Base-by-base conservation (phyloP, 2,113 vertebrate genomes). In the Myotis yumanensis region DNA sequence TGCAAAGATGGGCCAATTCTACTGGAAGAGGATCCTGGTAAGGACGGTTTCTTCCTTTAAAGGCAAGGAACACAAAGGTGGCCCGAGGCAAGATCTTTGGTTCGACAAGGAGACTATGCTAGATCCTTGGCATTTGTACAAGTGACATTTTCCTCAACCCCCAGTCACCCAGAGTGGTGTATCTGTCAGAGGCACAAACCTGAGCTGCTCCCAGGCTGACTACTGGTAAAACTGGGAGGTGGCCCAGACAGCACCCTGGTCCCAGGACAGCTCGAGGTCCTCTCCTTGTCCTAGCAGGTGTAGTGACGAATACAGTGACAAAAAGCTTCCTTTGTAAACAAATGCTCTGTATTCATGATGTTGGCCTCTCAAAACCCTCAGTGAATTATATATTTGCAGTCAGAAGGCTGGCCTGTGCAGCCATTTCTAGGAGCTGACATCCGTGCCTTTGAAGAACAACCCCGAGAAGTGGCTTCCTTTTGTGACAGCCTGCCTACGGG, bases 381-480 rank as follows among this genome's bases (percentile, higher is more conserved):
- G 80, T 37, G 10, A 80, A 71, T 40, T 62, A n/a, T 51, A 86
- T 76, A 76, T 83, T 81, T 75, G 73, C 62, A 73, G 0, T 43
- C 72, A 76, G 82, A 62, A 93, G 81, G 80, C 57, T 77, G 79
- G 85, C 35, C 14, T 46, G 4, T 20, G 68, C 23, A 35, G 48
- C 32, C 35, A 22, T 59, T 59, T 85, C 88, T 54, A 81, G 90
- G 75, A 35, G 51, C 52, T 57, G 23, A 35, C 18, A 2, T 2
- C 22, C 28, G 2, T 5, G 32, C 35, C 66, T 93, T 93, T 90
- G 84, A 73, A 73, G 77, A 64, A 51, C 18, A 17, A 20, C 18
- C 22, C 28, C 57, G 10, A 51, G 68, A 86, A 95, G 54, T 32
- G 79, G 57, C 32, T 90, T 90, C 84, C 75, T 91, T 95, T 81